Evolutionary conservation across 2,888 invertebrate species (phyloP).

Genomic region (Temnothorax ravouxi): DNA sequence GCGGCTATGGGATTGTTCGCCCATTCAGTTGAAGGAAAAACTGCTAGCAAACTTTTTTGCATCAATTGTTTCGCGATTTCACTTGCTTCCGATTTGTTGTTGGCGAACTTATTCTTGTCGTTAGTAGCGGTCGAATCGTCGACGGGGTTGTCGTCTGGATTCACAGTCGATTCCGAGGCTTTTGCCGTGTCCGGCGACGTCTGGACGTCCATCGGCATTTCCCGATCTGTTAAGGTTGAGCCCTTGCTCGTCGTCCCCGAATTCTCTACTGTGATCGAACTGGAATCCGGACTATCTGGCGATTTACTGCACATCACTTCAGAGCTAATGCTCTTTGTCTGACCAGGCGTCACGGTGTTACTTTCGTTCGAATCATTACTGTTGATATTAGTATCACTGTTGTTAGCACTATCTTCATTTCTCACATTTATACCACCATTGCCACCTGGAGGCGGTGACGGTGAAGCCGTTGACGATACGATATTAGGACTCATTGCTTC

Average conservation of each 20-base stretch:
- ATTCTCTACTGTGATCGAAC: constrained; percentile 77
- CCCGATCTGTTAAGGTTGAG: constrained; percentile 60
- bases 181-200: constrained; percentile 47
- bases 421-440: constrained; percentile 43
- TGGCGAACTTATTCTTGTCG: constrained; percentile 46
- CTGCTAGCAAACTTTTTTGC: constrained; percentile 76
- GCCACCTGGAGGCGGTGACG: constrained; percentile 77
- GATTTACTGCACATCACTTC: constrained; percentile 78
- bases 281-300: constrained; percentile 82
- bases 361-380: constrained; percentile 46
- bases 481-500: constrained; percentile 79
- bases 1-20: constrained; percentile 76
- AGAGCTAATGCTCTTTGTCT: constrained; percentile 43
- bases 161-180: constrained; percentile 48
- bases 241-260: constrained; percentile 46
- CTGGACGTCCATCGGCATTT: constrained; percentile 24
- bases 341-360: constrained; percentile 51
- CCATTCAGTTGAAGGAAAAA: constrained; percentile 80
- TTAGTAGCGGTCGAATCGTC: constrained; percentile 24
- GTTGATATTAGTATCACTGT: constrained; percentile 9
- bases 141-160: constrained; percentile 25
- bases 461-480: constrained; percentile 81
- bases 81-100: constrained; percentile 29
- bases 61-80: constrained; percentile 70
- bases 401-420: constrained; percentile 32